Evolutionary conservation across 1,140 invertebrate species (phyloP).

Genomic region (Bombus soroeensis): DNA sequence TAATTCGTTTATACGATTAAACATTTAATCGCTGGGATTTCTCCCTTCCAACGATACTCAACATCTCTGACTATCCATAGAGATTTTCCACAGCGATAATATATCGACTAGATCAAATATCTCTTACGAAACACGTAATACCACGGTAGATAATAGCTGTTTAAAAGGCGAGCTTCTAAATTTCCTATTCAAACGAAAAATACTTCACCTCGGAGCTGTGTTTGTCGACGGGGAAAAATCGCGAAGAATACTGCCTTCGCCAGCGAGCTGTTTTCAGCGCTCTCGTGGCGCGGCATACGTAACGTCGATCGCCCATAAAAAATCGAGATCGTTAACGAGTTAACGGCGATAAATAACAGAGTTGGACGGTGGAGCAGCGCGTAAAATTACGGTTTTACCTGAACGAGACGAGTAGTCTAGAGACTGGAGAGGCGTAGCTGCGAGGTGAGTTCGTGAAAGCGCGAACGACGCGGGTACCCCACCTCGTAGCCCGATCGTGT

Average conservation of each 20-base stretch:
- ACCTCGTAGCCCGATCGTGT: background rate
- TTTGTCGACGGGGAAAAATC: background rate
- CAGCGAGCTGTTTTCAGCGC: background rate
- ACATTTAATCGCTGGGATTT: too few relatives aligned
- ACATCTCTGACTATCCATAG: too few relatives aligned
- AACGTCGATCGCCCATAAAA: background rate
- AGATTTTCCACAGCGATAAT: too few relatives aligned
- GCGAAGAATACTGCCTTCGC: background rate
- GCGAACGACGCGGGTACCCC: background rate
- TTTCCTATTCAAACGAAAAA: too few relatives aligned
- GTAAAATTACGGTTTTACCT: conserved; percentile 37
- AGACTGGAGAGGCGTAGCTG: background rate
- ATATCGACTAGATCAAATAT: too few relatives aligned
- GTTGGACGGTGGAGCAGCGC: background rate
- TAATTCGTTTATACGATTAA: too few relatives aligned
- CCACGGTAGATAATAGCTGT: too few relatives aligned
- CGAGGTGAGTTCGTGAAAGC: conserved; percentile 33
- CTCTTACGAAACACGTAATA: too few relatives aligned
- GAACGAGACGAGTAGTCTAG: conserved; percentile 2
- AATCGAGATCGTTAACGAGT: conserved; percentile 2
- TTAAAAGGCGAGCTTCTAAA: too few relatives aligned
- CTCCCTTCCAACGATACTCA: too few relatives aligned
- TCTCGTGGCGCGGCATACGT: background rate
- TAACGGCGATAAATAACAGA: conserved; percentile 39
- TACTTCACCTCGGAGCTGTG: background rate